These are phyloP conservation scores for Merodon equestris DNA, from an alignment of 2,888 invertebrate genomes.

Conservation along the genomic window DNA sequence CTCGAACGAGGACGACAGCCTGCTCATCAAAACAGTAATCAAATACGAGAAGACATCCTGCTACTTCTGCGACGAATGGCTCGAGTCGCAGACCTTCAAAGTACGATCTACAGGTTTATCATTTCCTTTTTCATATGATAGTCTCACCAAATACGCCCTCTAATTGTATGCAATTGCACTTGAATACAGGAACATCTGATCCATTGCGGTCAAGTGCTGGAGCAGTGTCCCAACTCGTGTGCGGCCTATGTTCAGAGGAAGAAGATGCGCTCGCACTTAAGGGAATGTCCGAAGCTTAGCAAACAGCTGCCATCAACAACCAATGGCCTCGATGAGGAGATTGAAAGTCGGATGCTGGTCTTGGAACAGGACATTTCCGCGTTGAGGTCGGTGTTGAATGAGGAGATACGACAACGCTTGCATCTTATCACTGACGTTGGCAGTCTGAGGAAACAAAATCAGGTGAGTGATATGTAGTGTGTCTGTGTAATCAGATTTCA, in stretches of 20 bases:
- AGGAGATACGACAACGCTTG: slow-evolving; percentile 77
- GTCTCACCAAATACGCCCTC: slow-evolving; percentile 54
- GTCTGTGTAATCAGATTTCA: neutral
- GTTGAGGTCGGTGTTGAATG: slow-evolving; percentile 76
- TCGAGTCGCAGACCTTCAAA: slow-evolving; percentile 83
- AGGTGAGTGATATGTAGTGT: slow-evolving; percentile 68
- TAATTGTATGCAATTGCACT: slow-evolving; percentile 24
- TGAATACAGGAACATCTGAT: slow-evolving; percentile 83
- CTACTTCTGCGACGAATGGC: slow-evolving; percentile 84
- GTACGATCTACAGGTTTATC: slow-evolving; percentile 75
- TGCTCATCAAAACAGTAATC: slow-evolving; percentile 74
- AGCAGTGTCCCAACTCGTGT: slow-evolving; percentile 85
- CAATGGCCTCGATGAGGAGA: slow-evolving; percentile 69
- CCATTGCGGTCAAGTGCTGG: slow-evolving; percentile 85
- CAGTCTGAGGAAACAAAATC: slow-evolving; percentile 77
- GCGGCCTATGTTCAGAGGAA: slow-evolving; percentile 85
- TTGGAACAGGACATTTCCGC: slow-evolving; percentile 75
- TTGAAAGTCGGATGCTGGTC: slow-evolving; percentile 73
- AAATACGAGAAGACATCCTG: slow-evolving; percentile 81
- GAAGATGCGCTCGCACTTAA: slow-evolving; percentile 81
- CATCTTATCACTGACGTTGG: slow-evolving; percentile 78
- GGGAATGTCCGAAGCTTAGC: slow-evolving; percentile 77
- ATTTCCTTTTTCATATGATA: no score
- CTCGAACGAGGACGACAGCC: slow-evolving; percentile 29
- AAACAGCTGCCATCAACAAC: slow-evolving; percentile 46